Conservation (phyloP, 1,140 invertebrate species). For the Leguminivora glycinivorella region DNA sequence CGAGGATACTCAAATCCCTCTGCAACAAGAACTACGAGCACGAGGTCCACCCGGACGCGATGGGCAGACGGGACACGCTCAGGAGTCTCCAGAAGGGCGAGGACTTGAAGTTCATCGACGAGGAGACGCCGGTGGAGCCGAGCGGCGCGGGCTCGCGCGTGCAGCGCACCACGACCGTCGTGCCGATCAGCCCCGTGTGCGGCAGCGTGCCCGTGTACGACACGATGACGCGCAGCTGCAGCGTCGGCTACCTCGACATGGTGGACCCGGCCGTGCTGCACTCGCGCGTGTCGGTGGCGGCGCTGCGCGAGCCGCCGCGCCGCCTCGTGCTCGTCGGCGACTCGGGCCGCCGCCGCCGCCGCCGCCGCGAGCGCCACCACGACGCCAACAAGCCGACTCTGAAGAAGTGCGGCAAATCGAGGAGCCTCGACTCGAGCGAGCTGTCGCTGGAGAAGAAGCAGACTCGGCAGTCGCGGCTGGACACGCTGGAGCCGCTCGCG, state of each 20-base stretch:
- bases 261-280: constrained; percentile 87
- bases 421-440: constrained; percentile 90
- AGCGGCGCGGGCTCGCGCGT: constrained; percentile 66
- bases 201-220: constrained; percentile 78
- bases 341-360: constrained; percentile 52
- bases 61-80: constrained; percentile 53
- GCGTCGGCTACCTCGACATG: constrained; percentile 90
- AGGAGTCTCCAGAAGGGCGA: constrained; percentile 74
- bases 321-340: constrained; percentile 86
- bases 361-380: constrained; percentile 50
- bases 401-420: constrained; percentile 89
- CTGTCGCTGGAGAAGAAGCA: constrained; percentile 79
- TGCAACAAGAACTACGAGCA: constrained; percentile 70
- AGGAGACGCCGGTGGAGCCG: constrained; percentile 79
- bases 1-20: constrained; percentile 66
- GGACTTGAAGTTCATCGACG: constrained; percentile 84
- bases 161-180: constrained; percentile 82
- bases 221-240: constrained; percentile 89
- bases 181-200: constrained; percentile 83
- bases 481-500: constrained; percentile 35
- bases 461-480: constrained; percentile 50
- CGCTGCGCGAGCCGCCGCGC: constrained; percentile 86
- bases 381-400: constrained; percentile 77
- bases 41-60: constrained; percentile 68
- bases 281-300: constrained; percentile 84